These are phyloP conservation scores for Heliconius ethilla DNA, from an alignment of 2,888 invertebrate genomes.

Conservation along the genomic window DNA sequence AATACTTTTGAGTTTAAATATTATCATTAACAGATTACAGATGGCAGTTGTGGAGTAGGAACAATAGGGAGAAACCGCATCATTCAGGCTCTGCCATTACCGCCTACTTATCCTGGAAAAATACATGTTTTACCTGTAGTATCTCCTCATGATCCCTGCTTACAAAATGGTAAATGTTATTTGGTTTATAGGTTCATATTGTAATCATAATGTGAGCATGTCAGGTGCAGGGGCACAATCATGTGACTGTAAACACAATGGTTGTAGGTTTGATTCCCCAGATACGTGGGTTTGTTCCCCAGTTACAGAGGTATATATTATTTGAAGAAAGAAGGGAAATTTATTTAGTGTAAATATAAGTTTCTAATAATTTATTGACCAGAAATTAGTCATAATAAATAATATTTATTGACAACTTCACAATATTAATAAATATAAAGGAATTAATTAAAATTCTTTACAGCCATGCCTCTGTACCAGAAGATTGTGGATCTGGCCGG, in stretches of 20 bases:
- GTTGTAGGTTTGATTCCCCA: too few relatives aligned
- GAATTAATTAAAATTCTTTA: conserved; percentile 46
- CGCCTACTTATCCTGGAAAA: conserved; percentile 91
- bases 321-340: too few relatives aligned
- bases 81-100: conserved; percentile 84
- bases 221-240: too few relatives aligned
- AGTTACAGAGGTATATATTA: too few relatives aligned
- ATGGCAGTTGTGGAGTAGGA: conserved; percentile 74
- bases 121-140: conserved; percentile 88
- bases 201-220: too few relatives aligned
- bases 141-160: conserved; percentile 83
- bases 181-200: too few relatives aligned
- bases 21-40: conserved; percentile 61
- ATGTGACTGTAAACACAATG: too few relatives aligned
- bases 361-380: too few relatives aligned
- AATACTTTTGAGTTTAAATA: not conserved
- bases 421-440: not conserved
- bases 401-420: not conserved
- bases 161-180: conserved; percentile 64
- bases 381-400: not conserved
- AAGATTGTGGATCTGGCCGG: conserved; percentile 89
- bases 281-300: too few relatives aligned
- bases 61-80: conserved; percentile 69
- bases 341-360: too few relatives aligned
- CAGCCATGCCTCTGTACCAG: conserved; percentile 88